Evolutionary conservation across 2,113 vertebrate genomes (phyloP), one percentile per base, ranked within the genome.

Genomic region (Lipophrys pholis): DNA sequence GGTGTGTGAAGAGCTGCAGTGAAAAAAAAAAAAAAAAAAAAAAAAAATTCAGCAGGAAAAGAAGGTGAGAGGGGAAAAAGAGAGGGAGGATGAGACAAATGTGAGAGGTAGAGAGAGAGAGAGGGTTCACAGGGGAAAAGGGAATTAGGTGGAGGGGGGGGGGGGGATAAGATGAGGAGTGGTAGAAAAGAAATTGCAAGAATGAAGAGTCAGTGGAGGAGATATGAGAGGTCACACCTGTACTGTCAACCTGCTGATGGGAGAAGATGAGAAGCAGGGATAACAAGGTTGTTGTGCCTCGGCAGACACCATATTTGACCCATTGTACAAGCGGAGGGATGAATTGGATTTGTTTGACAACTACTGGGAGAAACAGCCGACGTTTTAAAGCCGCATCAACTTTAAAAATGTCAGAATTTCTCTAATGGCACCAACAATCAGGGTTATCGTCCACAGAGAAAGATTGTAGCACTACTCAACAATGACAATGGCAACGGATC

Each of bases 1-100:
- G 83, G 83, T 87, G 90, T 90, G 90, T 78, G 76, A 80, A 61
- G 65, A 83, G 88, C 82, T 86, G 88, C 87, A 73, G 90, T 63
- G 77, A 78, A 75, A 61, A 30, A 30, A 30, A 75, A 80, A 69
- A 70, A 69, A 61, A 59, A n/a, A n/a, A n/a, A 80, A 78, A 75
- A 61, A 30, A 30, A 30, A 75, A 80, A 69, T 53, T 82, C 80
- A 40, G 64, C 59, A 65, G 75, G 60, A 85, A 59, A 30, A 73
- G 64, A 52, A 57, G 70, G 64, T 43, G 16, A 82, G 69, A 43
- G 16, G 81, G 69, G 41, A 74, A 78, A 70, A 59, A 67, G 45
- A 66, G 65, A 52, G 59, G 55, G 70, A 68, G 74, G 71, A 63
- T 68, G 74, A 83, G 82, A 78, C 17, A 46, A 76, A 73, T 72